Evolutionary conservation across 2,888 invertebrate species (phyloP).

Genomic region (Polylopha cassiicola): DNA sequence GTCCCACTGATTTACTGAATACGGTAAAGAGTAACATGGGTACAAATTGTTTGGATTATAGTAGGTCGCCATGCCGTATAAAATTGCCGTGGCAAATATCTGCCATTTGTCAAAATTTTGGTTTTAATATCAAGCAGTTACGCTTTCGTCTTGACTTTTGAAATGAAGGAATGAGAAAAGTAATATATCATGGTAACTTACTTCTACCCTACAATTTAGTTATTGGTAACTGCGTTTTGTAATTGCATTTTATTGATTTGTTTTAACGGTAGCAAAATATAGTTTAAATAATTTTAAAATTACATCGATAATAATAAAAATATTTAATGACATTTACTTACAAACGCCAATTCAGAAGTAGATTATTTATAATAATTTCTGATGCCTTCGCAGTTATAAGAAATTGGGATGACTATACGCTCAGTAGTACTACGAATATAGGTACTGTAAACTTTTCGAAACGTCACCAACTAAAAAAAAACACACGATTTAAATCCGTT

Average conservation of each 20-base stretch:
- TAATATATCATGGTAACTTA: no score
- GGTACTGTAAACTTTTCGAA: no score
- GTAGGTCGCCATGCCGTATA: slow-evolving; percentile 3
- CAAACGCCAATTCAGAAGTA: no score
- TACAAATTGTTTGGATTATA: not conserved
- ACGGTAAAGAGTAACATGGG: slow-evolving; percentile 3
- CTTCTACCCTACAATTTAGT: no score
- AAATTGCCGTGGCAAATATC: not conserved
- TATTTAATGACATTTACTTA: no score
- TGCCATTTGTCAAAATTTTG: slow-evolving; percentile 3
- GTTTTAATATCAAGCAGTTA: slow-evolving; percentile 9
- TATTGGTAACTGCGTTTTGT: not conserved
- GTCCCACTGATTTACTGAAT: slow-evolving; percentile 7
- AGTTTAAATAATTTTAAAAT: not conserved
- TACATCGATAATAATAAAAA: not conserved
- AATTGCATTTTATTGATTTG: not conserved
- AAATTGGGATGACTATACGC: no score
- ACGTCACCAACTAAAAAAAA: no score
- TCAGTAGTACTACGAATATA: no score
- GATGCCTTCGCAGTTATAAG: no score
- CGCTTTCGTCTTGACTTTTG: slow-evolving; percentile 12
- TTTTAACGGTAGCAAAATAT: not conserved
- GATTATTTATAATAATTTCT: no score
- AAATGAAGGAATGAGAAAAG: not conserved
- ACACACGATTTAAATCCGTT: no score